Conservation (phyloP, 2,888 invertebrate species). For the Isoperla grammatica region DNA sequence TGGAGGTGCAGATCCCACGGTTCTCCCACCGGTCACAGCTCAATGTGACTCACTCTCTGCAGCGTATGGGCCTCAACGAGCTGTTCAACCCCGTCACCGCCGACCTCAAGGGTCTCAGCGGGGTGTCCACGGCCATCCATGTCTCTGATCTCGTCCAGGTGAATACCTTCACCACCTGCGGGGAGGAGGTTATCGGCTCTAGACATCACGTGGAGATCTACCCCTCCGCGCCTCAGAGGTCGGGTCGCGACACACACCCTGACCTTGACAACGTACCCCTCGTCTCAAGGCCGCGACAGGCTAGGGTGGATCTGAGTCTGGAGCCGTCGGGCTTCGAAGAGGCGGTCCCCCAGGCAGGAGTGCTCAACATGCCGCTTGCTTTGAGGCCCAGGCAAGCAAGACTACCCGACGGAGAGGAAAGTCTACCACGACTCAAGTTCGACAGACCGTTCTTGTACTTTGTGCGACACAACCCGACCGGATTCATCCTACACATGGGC, state of each 20-base stretch:
- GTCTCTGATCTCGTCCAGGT: constrained; percentile 76
- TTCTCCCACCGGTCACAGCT: constrained; percentile 73
- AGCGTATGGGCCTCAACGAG: constrained; percentile 74
- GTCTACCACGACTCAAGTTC: constrained; percentile 63
- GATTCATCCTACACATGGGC: constrained; percentile 82
- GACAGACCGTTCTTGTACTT: constrained; percentile 86
- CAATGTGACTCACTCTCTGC: constrained; percentile 71
- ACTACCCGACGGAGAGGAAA: constrained; percentile 47
- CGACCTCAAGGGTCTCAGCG: constrained; percentile 77
- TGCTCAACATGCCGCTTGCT: constrained; percentile 53
- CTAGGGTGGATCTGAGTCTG: constrained; percentile 23
- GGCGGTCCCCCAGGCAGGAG: not conserved
- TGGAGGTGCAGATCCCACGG: constrained; percentile 78
- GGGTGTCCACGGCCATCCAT: constrained; percentile 69
- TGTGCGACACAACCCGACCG: constrained; percentile 87
- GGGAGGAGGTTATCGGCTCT: constrained; percentile 62
- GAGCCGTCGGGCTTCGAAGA: constrained; percentile 7
- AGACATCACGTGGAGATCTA: constrained; percentile 77
- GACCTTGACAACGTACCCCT: constrained; percentile 14
- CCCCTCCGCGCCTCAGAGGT: constrained; percentile 56
- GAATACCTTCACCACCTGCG: constrained; percentile 79
- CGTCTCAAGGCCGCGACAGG: constrained; percentile 19
- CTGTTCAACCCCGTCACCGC: constrained; percentile 70
- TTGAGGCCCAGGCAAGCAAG: constrained; percentile 66
- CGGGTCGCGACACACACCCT: constrained; percentile 34